phyloP scores from a whole-genome alignment of 2,888 invertebrate species.

The Cephus pygmeus region DNA sequence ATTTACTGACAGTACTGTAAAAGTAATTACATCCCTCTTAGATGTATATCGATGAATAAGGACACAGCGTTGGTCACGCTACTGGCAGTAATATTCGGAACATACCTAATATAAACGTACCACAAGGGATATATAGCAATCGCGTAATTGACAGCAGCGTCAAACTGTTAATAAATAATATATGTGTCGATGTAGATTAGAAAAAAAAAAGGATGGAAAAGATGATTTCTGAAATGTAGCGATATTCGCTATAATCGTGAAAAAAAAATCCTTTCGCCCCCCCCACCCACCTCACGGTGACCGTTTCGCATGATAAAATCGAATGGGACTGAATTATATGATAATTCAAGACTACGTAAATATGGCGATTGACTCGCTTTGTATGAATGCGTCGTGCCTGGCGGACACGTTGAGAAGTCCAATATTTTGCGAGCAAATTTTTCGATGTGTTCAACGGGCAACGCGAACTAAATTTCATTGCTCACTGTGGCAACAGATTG shows the following conservation, averaged over 20 bases:
- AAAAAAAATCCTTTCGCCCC: background rate
- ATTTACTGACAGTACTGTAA: no score
- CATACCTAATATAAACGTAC: background rate
- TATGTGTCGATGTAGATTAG: constrained; percentile 31
- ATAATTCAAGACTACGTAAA: constrained; percentile 9
- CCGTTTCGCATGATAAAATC: background rate
- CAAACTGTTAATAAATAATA: constrained; percentile 17
- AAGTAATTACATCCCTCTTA: no score
- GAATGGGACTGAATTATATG: constrained; percentile 4
- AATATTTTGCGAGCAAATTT: background rate
- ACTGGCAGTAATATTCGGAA: no score
- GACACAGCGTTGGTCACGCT: no score
- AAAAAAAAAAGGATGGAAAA: background rate
- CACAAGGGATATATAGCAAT: constrained; percentile 31
- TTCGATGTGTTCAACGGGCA: no score
- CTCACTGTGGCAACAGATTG: background rate
- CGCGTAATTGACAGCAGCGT: constrained; percentile 31
- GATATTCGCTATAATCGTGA: background rate
- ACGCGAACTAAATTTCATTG: background rate
- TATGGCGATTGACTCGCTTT: background rate
- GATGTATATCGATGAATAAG: no score
- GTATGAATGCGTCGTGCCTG: background rate
- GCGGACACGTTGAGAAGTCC: background rate
- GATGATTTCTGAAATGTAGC: background rate
- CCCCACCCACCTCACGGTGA: background rate